phyloP scores from a whole-genome alignment of 2,113 vertebrate genomes.

The Podocnemis expansa region DNA sequence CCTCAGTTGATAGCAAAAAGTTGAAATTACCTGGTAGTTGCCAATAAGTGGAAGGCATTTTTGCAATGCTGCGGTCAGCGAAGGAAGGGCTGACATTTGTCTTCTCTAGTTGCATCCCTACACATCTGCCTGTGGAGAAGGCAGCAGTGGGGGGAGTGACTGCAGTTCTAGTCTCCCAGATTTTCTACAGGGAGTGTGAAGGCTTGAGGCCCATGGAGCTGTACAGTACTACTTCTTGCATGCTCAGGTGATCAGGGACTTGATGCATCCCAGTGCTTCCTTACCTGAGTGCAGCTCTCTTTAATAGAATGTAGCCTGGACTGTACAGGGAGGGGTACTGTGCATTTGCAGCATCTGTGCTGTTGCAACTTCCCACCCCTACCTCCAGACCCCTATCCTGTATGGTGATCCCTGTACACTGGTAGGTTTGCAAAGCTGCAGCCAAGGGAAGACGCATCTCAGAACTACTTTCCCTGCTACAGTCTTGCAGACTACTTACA shows the following conservation, averaged over 20 bases:
- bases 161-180: background rate
- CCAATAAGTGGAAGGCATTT: background rate
- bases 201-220: background rate
- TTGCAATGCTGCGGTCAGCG: background rate
- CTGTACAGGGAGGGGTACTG: background rate
- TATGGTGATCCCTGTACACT: background rate
- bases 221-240: background rate
- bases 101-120: background rate
- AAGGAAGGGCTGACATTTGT: background rate
- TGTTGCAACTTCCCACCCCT: background rate
- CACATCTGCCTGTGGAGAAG: background rate
- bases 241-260: background rate
- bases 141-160: background rate
- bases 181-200: background rate
- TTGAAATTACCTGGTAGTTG: background rate
- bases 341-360: background rate
- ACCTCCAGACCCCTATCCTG: background rate
- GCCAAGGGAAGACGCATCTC: background rate
- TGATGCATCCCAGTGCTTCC: background rate
- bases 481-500: background rate
- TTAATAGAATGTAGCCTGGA: background rate
- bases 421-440: no score
- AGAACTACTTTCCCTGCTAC: background rate
- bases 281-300: background rate
- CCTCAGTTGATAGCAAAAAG: background rate